These are phyloP conservation scores for Lemur catta DNA, from an alignment of 2,797 vertebrate species.

Conservation along the genomic window DNA sequence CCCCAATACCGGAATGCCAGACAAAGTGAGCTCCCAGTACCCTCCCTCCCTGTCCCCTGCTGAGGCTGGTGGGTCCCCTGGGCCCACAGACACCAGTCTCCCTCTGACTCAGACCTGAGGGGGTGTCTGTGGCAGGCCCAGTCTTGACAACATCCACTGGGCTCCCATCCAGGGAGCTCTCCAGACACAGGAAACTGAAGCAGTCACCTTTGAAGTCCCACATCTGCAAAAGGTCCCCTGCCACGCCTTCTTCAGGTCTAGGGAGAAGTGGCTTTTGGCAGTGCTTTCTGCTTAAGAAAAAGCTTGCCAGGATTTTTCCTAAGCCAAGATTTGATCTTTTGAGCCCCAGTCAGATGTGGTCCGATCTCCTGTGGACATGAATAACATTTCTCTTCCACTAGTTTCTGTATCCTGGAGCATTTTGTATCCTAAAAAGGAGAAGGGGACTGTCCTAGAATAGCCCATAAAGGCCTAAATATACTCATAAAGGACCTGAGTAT, in stretches of 20 bases:
- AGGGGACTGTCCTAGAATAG: background rate
- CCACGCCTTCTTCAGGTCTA: background rate
- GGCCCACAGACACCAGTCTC: background rate
- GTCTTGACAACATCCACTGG: background rate
- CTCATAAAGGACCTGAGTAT: background rate
- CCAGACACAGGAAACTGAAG: background rate
- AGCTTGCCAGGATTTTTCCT: background rate
- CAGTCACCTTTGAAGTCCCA: background rate
- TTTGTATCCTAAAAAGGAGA: background rate
- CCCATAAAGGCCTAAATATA: background rate
- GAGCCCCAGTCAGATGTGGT: background rate
- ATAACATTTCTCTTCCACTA: background rate
- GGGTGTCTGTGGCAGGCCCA: background rate
- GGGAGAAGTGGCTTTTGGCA: background rate
- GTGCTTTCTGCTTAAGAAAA: background rate
- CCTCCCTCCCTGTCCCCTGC: background rate
- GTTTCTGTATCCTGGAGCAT: background rate
- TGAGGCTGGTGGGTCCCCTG: background rate
- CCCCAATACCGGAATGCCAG: background rate
- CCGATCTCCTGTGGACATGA: background rate
- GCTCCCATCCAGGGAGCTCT: background rate
- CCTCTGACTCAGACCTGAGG: background rate
- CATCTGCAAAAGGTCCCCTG: background rate
- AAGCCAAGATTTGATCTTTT: background rate
- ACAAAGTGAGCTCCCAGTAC: background rate